Evolutionary conservation across 2,113 vertebrate species (phyloP).

Genomic region (Benitochromis conjunctus): DNA sequence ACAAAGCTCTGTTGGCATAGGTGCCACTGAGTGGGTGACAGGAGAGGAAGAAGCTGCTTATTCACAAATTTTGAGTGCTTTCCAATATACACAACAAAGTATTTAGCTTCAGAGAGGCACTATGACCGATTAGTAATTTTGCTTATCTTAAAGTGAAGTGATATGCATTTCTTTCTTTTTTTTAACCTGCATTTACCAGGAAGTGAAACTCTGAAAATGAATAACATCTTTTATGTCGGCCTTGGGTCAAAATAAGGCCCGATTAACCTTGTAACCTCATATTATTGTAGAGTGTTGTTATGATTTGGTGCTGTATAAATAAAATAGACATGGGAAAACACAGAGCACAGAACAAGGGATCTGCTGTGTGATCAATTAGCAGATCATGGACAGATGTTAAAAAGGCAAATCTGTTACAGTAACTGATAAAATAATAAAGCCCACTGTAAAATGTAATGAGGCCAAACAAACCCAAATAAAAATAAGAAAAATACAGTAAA

Average conservation of each 20-base stretch:
- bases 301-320: background rate
- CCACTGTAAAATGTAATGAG: background rate
- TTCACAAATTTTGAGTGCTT: background rate
- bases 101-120: background rate
- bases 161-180: background rate
- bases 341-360: background rate
- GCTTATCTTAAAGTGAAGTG: background rate
- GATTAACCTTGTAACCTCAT: background rate
- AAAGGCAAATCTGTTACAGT: background rate
- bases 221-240: fast-evolving
- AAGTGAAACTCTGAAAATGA: background rate
- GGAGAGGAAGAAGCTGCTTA: background rate
- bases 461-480: background rate
- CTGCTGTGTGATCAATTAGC: background rate
- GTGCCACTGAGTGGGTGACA: background rate
- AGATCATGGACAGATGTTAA: background rate
- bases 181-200: background rate
- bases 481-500: background rate
- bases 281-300: background rate
- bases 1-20: background rate
- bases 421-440: background rate
- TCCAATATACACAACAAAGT: background rate
- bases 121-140: background rate
- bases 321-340: background rate
- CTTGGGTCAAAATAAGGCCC: background rate